A percentile compares a stretch with the other conserved stretches of the same genome.
phyloP scores from a whole-genome alignment of 92 coral and sea anemone species.

The Phenganax subtilis region DNA sequence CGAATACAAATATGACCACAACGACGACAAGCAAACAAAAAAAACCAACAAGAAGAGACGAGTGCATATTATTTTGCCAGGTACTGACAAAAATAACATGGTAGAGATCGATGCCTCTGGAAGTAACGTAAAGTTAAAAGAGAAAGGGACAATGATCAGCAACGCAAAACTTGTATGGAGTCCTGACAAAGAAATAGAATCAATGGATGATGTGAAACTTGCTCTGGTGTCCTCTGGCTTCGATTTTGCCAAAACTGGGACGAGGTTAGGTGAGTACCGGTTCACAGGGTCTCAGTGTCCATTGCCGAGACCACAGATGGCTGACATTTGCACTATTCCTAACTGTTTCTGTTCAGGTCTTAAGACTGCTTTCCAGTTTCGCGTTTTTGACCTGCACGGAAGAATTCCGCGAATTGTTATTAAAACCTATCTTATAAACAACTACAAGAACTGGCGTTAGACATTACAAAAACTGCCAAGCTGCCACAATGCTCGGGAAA shows the following conservation, averaged over 20 bases:
- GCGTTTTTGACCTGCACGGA: too few species aligned
- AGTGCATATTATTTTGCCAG: conserved; percentile 27
- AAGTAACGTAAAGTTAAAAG: conserved; percentile 70
- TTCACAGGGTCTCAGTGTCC: too few species aligned
- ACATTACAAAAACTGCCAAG: too few species aligned
- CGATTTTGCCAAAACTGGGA: background rate
- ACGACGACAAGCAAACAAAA: background rate
- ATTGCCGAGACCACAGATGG: too few species aligned
- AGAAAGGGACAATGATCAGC: conserved; percentile 62
- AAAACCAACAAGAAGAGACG: background rate
- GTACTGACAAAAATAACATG: conserved; percentile 86
- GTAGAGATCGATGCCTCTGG: conserved; percentile 65
- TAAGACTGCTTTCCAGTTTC: too few species aligned
- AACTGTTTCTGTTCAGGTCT: too few species aligned
- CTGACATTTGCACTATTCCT: too few species aligned
- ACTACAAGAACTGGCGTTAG: too few species aligned
- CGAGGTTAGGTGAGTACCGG: too few species aligned
- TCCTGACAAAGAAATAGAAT: conserved; percentile 46
- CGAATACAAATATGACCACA: background rate
- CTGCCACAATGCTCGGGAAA: too few species aligned
- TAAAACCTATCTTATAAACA: too few species aligned
- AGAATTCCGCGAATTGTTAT: too few species aligned
- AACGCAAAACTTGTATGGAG: conserved; percentile 62
- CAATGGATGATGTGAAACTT: conserved; percentile 67
- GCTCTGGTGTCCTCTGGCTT: conserved; percentile 73